Evolutionary conservation across 2,888 invertebrate genomes (phyloP).

Genomic region (Plusia festucae): DNA sequence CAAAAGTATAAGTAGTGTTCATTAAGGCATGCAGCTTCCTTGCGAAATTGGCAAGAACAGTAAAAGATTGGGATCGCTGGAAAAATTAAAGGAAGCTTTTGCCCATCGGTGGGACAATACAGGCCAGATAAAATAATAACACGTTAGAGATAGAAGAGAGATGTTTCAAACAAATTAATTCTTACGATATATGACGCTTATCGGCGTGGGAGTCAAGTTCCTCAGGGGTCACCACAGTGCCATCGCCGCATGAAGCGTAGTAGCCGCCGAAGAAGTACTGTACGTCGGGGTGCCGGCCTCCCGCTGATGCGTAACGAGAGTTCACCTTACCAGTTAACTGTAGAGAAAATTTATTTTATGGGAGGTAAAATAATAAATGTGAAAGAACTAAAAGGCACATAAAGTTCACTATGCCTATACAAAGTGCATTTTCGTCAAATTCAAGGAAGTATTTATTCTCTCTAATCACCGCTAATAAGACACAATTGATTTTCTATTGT

Average conservation of each 20-base stretch:
- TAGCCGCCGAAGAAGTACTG: slow-evolving; percentile 92
- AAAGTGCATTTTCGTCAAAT: no score
- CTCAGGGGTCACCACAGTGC: slow-evolving; percentile 75
- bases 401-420: background rate
- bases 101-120: no score
- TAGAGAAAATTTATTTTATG: background rate
- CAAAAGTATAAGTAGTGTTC: no score
- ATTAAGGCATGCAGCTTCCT: no score
- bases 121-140: no score
- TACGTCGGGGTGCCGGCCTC: slow-evolving; percentile 90
- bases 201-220: slow-evolving; percentile 63
- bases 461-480: no score
- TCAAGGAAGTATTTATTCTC: no score
- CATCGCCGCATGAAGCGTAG: slow-evolving; percentile 90
- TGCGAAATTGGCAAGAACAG: no score
- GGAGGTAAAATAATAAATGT: background rate
- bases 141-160: no score
- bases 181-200: slow-evolving; percentile 74
- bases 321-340: slow-evolving; percentile 90
- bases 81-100: no score
- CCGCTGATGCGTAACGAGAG: slow-evolving; percentile 89
- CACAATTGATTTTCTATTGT: no score
- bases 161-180: background rate
- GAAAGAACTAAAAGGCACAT: background rate
- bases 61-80: no score